Base-by-base conservation (phyloP, 2,888 invertebrate genomes). In the Synergus gifuensis region DNA sequence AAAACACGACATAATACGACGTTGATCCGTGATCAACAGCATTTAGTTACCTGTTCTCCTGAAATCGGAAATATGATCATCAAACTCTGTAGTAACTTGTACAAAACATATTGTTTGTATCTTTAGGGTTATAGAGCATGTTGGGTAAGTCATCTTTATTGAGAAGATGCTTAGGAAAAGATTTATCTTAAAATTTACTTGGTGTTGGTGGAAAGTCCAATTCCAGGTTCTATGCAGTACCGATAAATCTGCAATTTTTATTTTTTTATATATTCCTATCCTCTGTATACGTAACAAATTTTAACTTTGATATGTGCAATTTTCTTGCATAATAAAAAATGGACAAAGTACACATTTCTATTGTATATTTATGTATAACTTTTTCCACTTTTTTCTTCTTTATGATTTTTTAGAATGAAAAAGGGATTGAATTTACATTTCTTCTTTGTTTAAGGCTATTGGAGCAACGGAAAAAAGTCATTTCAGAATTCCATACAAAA, bases 151-250 rank as follows among this genome's bases (percentile, higher is more conserved):
- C 73, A 54, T 73, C 49, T 73, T 73, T 40, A 54, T 73, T n/a
- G 58, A 54, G 54, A 54, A 36, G n/a, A 54, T 73, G 54, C 12
- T 54, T 58, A 73, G 40, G 28, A 73, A 54, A 73, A 73, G 73
- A 54, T 54, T 73, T 73, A 73, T 73, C 40, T 73, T 54, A 73
- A 73, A 73, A 54, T 73, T 73, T 36, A 73, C 73, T 73, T 58
- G 73, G 73, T 73, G 73, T 73, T 54, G 73, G 73, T 73, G 36
- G 54, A 73, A 73, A 73, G 54, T 73, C 73, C 73, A 73, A 69
- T 69, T 69, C 69, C 69, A 69, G 49, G 49, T 54, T 54, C 49
- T 73, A 40, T n/a, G 54, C 54, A 73, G 54, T 73, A 73, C 49
- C 49, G 69, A 69, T 2, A 69, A 69, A 69, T 54, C 46, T 69